A percentile compares a stretch with the other conserved stretches of the same genome.
These are phyloP conservation scores for Rhabdophis nuchalis DNA, from an alignment of 2,797 vertebrate genomes.

Conservation along the genomic window DNA sequence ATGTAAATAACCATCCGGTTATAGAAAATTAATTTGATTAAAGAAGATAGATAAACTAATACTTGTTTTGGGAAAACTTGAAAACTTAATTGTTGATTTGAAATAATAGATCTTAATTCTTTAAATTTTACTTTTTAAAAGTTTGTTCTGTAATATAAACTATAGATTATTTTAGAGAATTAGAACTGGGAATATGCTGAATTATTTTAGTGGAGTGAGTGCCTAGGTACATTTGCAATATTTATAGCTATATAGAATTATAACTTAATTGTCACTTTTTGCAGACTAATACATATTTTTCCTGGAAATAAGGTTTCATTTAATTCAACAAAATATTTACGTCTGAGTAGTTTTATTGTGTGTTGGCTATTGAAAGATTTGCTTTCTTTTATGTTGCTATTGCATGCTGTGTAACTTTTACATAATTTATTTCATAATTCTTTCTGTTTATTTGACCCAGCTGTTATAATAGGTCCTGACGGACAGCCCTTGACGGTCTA, in stretches of 20 bases:
- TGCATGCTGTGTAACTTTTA: constrained; percentile 49
- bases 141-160: neutral
- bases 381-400: constrained; percentile 49
- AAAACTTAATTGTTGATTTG: neutral
- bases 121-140: neutral
- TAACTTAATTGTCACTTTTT: neutral
- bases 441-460: constrained; percentile 71
- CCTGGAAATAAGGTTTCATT: neutral
- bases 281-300: neutral
- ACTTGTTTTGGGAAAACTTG: neutral
- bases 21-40: neutral
- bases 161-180: neutral
- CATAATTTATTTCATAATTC: constrained; percentile 54
- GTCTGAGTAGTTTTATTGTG: neutral
- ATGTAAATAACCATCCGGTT: neutral
- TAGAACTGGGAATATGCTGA: neutral
- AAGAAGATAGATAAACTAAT: neutral
- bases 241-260: neutral
- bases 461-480: constrained; percentile 88
- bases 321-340: neutral
- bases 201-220: neutral
- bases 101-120: neutral
- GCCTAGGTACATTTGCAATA: neutral
- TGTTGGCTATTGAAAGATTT: constrained; percentile 33
- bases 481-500: constrained; percentile 88